Percentiles rank a stretch among this genome's conserved stretches.
Evolutionary conservation across 64 coral and sea anemone genomes (phyloP).

Genomic region (Hydrozoanthus tunicans): DNA sequence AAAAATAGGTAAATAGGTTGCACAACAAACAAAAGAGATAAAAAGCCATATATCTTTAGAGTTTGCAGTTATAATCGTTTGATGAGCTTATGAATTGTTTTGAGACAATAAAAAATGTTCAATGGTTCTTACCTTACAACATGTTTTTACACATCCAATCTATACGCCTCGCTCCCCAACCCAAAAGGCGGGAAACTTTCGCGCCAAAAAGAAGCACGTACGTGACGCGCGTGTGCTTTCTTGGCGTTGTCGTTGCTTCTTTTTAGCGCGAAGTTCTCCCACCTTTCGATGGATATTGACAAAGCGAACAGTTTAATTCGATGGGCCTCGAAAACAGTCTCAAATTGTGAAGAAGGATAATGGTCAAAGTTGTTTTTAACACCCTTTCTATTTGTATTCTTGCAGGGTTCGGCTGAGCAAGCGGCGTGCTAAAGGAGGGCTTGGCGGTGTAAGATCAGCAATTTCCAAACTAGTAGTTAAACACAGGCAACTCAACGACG

Average conservation of each 20-base stretch:
- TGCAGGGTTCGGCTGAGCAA: slow-evolving; percentile 94
- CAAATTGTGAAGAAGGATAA: no score
- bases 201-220: not conserved
- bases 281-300: no score
- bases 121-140: not conserved
- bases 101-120: not conserved
- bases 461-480: slow-evolving; percentile 97
- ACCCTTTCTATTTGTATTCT: not conserved
- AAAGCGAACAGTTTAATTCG: no score
- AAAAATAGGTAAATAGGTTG: no score
- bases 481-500: slow-evolving; percentile 83
- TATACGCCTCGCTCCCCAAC: not conserved
- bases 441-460: slow-evolving; percentile 91
- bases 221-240: not conserved
- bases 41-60: no score
- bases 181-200: not conserved
- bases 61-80: no score
- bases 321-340: no score
- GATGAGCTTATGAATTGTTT: no score
- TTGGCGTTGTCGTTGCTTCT: not conserved
- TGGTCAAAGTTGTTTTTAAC: not conserved
- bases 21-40: no score
- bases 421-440: slow-evolving; percentile 84
- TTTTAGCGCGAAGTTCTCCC: not conserved
- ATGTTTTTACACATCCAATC: not conserved